These are phyloP conservation scores for Carterocephalus palaemon DNA, from an alignment of 2,888 invertebrate species.

Conservation along the genomic window DNA sequence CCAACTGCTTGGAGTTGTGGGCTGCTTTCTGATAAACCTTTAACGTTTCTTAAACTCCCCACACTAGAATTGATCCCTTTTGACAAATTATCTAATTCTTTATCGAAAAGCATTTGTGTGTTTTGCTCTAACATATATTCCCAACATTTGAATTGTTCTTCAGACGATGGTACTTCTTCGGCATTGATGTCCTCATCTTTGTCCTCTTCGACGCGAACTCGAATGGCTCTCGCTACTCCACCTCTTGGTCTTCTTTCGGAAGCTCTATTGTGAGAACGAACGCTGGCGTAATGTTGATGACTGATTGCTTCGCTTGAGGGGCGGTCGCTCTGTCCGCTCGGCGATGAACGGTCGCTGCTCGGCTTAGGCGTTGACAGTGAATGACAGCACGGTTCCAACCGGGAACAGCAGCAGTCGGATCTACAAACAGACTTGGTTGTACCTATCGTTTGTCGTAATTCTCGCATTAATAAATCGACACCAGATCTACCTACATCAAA, in stretches of 20 bases:
- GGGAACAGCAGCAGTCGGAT: conserved; percentile 81
- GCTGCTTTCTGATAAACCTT: conserved; percentile 84
- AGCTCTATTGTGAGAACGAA: conserved; percentile 60
- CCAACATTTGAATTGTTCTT: conserved; percentile 95
- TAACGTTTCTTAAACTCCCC: conserved; percentile 75
- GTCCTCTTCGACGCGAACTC: conserved; percentile 82
- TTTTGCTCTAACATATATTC: conserved; percentile 96
- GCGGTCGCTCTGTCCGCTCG: conserved; percentile 92
- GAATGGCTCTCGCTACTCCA: conserved; percentile 80
- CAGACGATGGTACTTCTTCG: conserved; percentile 78
- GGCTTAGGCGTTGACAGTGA: conserved; percentile 68
- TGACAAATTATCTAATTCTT: conserved; percentile 89
- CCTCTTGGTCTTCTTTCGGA: conserved; percentile 78
- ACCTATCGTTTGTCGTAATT: conserved; percentile 85
- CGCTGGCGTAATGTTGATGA: conserved; percentile 74
- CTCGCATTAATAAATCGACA: conserved; percentile 86
- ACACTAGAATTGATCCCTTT: conserved; percentile 79
- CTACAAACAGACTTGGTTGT: conserved; percentile 80
- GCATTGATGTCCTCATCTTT: conserved; percentile 68
- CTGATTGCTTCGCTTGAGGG: conserved; percentile 63
- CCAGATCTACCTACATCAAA: conserved; percentile 84
- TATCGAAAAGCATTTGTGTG: conserved; percentile 91
- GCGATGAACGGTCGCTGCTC: conserved; percentile 87
- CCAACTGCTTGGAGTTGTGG: conserved; percentile 80
- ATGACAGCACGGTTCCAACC: conserved; percentile 80